Percentiles rank a stretch among this genome's conserved stretches.
Evolutionary conservation across 2,797 vertebrate genomes (phyloP).

Genomic region (Bucorvus abyssinicus): DNA sequence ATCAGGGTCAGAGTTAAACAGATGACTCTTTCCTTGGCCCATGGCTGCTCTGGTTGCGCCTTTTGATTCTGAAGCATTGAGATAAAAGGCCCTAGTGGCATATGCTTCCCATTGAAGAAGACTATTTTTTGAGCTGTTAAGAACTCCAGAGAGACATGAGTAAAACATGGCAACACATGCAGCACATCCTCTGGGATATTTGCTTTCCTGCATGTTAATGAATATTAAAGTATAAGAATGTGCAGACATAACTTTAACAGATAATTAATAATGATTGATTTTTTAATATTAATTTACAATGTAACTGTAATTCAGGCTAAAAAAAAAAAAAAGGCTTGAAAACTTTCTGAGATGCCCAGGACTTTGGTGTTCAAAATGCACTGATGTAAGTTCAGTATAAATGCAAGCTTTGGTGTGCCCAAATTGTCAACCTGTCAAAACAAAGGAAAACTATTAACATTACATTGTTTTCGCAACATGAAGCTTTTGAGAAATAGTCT

Average conservation of each 20-base stretch:
- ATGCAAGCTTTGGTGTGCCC: background rate
- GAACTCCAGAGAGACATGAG: constrained; percentile 18
- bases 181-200: constrained; percentile 40
- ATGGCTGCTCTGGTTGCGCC: constrained; percentile 16
- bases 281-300: constrained; percentile 57
- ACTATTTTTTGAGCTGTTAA: constrained; percentile 22
- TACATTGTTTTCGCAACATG: background rate
- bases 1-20: background rate
- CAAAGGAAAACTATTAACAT: background rate
- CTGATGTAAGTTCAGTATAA: background rate
- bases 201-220: constrained; percentile 55
- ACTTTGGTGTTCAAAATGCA: background rate
- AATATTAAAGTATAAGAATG: constrained; percentile 67
- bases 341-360: background rate
- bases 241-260: constrained; percentile 48
- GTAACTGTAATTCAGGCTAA: constrained; percentile 43
- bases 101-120: constrained; percentile 17
- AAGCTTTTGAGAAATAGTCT: background rate
- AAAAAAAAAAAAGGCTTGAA: constrained; percentile 12
- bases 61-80: constrained; percentile 55
- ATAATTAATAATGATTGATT: constrained; percentile 71
- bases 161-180: constrained; percentile 49
- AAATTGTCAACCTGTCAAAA: background rate
- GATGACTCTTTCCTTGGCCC: background rate
- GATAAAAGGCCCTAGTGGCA: constrained; percentile 38